Base-by-base conservation (phyloP, 1,140 invertebrate species). In the Drosophila rhopaloa region DNA sequence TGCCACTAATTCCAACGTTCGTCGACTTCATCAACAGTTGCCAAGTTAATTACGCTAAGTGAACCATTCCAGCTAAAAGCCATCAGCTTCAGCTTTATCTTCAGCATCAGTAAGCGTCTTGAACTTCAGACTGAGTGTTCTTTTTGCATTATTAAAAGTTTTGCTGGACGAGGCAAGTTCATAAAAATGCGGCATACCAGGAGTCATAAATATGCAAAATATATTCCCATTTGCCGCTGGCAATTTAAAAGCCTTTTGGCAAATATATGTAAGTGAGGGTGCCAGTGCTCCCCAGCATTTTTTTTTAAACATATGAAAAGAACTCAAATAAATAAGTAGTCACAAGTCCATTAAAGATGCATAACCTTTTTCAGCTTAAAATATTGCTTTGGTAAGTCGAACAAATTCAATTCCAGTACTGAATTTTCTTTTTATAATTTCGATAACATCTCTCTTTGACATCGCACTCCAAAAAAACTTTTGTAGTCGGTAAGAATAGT, bases 1-100 rank as follows among this genome's bases (percentile, higher is more conserved):
- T 47, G 54, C 78, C 50, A 38, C 51, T 50, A 56, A 60, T 29
- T 47, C 57, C 40, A 59, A 32, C 46, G 41, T 35, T 62, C 41
- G 32, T 27, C 16, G 71, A 75, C 78, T 81, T 81, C 78, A 85
- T 81, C 82, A 86, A 70, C 83, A 83, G 83, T 88, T 88, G 71
- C 67, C 83, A 88, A 88, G 83, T 83, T 86, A 83, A 86, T 86
- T 88, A 88, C 76, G 76, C 79, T 82, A 79, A 86, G 75, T 84
- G 82, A 81, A 78, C 62, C 74, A 75, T 81, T 85, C 66, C 60
- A 62, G 37, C 59, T 63, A 47, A 71, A 55, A 57, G 54, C 72
- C 72, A 76, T 81, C 70, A 62, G 43, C 48, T 51, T 4, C 55
- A 50, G 79, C 65, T 56, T 56, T 63, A 38, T 60, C 60, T 59